Evolutionary conservation across 2,797 vertebrate genomes (phyloP), one percentile per base, ranked within the genome.

Genomic region (Crocidura indochinensis): DNA sequence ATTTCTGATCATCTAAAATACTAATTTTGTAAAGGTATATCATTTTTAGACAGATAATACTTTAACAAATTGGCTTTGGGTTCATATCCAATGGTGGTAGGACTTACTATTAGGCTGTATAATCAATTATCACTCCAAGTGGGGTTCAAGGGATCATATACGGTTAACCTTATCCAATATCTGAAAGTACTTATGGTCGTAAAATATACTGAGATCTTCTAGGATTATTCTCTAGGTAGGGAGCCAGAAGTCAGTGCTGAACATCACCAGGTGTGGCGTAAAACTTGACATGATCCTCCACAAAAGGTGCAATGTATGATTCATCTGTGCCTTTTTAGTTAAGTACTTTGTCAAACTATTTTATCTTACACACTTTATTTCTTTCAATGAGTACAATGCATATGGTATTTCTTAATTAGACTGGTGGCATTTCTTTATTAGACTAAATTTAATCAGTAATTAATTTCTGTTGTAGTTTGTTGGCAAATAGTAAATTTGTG

Each of bases 371-470:
- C 0, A 87, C 6, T 20, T 82, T 92, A 47, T 82, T 94, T 94
- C 44, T 62, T 84, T n/a, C 38, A 65, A 2, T 84, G 51, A 26
- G 47, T 76, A 76, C 15, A 88, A 67, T 8, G 56, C 29, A 79
- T 26, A 46, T 31, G 87, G 38, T 6, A 72, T 26, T 65, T 75
- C n/a, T n/a, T n/a, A n/a, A 87, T 87, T 67, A 85, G 77, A 78
- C 44, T 84, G n/a, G 56, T 19, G 1, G 8, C 29, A 10, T 78
- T 77, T 10, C 51, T 92, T 87, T 71, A 84, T 81, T 94, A 8
- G n/a, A 27, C 51, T 91, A 11, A 51, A 90, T 83, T 67, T 89
- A 94, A 85, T 82, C 75, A 51, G 75, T 67, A 87, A 94, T 89
- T 95, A 94, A 82, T 74, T 73, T 91, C 17, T 68, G 29, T 26